Base-by-base conservation (phyloP, 2,888 invertebrate genomes). In the Cephonodes hylas region DNA sequence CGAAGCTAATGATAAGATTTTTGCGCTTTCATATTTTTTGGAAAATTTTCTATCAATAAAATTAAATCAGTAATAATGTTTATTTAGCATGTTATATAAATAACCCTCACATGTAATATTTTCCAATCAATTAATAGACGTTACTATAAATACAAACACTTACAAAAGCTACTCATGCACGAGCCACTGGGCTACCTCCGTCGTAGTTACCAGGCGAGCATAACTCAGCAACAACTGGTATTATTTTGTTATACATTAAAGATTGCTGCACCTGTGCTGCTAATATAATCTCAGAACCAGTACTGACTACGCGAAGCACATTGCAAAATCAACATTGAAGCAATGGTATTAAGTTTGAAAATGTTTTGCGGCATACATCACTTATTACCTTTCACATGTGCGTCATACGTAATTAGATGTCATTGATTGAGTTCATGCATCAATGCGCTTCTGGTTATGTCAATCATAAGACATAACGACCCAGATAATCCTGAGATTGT, bases 381-480 rank as follows among this genome's bases (percentile, higher is more conserved):
- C n/a, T 18, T 27, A 27, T 18, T 27, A 7, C 10, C 53, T 53
- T 25, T 44, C 44, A 44, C 44, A 44, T 44, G 10, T 27, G 15
- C 8, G 53, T 18, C 10, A 27, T 53, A 53, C 53, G 53, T 53
- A 48, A 48, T 48, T 31, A 53, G 53, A 53, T 53, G 53, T 53
- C 53, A 53, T 53, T 53, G 53, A 53, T 31, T 53, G 27, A 53
- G 31, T 53, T 53, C 31, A 53, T 20, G 53, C 53, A 53, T 53
- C 53, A 53, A 53, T 53, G 53, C 8, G 53, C 31, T 53, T 25
- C 27, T 44, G 44, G 53, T 53, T 53, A 53, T 53, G 18, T 48
- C 27, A 27, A 27, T 27, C 48, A 15, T 31, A 53, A 27, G 31
- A 53, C 15, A 53, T 53, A 31, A 53, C 48, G 15, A 53, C 48